Evolutionary conservation across 2,113 vertebrate species (phyloP).

Genomic region (Pardalotus punctatus): DNA sequence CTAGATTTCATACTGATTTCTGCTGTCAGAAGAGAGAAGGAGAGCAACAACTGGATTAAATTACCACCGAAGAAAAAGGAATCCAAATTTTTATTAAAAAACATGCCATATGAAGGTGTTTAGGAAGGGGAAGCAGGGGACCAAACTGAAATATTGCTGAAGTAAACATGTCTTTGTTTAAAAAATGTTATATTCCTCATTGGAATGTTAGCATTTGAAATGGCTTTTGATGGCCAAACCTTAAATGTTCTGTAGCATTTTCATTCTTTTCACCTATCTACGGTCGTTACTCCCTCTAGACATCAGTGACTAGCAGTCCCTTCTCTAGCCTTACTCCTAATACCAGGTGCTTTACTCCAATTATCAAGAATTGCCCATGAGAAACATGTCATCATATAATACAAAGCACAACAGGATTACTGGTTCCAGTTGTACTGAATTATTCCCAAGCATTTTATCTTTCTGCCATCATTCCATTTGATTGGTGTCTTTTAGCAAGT

Average conservation of each 20-base stretch:
- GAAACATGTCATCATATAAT: neutral
- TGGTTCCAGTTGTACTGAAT: neutral
- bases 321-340: neutral
- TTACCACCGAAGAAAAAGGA: neutral
- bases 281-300: neutral
- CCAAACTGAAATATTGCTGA: neutral
- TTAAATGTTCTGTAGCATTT: neutral
- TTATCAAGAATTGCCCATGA: neutral
- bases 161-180: neutral
- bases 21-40: neutral
- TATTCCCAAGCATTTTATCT: neutral
- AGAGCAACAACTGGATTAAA: neutral
- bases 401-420: neutral
- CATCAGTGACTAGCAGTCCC: neutral
- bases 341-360: neutral
- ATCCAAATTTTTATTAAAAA: neutral
- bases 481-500: neutral
- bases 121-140: neutral
- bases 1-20: neutral
- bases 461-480: neutral
- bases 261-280: neutral
- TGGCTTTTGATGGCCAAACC: neutral
- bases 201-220: neutral
- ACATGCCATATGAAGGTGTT: neutral
- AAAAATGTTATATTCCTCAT: neutral